A percentile compares a stretch with the other conserved stretches of the same genome.
Conservation (phyloP, 2,888 invertebrate species). For the Stenoptilia bipunctidactyla region DNA sequence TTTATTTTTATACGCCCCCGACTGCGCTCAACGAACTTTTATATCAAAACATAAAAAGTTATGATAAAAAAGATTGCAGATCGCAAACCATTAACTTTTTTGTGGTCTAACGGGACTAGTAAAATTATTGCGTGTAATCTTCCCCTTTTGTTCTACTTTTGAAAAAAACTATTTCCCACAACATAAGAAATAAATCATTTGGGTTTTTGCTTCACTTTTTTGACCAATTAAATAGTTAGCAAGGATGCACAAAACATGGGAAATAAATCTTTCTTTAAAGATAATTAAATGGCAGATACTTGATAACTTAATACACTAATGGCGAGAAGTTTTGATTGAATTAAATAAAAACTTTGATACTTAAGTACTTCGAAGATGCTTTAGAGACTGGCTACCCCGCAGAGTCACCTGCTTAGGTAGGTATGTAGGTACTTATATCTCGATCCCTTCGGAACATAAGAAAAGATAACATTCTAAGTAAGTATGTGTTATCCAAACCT, state of each 20-base stretch:
- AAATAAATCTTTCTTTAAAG: too few species aligned
- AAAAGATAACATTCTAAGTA: too few species aligned
- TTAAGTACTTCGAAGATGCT: too few species aligned
- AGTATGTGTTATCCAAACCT: not conserved
- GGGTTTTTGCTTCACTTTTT: not conserved
- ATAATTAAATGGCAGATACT: too few species aligned
- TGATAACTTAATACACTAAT: too few species aligned
- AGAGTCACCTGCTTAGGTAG: too few species aligned
- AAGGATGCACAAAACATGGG: too few species aligned
- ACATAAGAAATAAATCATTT: constrained; percentile 8
- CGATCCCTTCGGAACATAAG: too few species aligned
- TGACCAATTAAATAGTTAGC: not conserved
- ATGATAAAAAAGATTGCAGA: constrained; percentile 44
- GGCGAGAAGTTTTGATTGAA: too few species aligned
- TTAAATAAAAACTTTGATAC: too few species aligned
- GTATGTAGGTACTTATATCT: too few species aligned
- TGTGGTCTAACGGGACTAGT: constrained; percentile 48
- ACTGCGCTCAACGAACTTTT: constrained; percentile 53
- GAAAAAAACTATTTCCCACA: constrained; percentile 44
- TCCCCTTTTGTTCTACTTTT: constrained; percentile 36
- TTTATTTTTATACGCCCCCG: constrained; percentile 21
- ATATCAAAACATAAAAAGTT: constrained; percentile 36
- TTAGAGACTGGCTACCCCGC: too few species aligned
- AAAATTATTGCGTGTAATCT: constrained; percentile 65
- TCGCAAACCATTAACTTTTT: constrained; percentile 58